phyloP scores from a whole-genome alignment of 2,797 vertebrate species.

The Muraenolepis orangiensis region DNA sequence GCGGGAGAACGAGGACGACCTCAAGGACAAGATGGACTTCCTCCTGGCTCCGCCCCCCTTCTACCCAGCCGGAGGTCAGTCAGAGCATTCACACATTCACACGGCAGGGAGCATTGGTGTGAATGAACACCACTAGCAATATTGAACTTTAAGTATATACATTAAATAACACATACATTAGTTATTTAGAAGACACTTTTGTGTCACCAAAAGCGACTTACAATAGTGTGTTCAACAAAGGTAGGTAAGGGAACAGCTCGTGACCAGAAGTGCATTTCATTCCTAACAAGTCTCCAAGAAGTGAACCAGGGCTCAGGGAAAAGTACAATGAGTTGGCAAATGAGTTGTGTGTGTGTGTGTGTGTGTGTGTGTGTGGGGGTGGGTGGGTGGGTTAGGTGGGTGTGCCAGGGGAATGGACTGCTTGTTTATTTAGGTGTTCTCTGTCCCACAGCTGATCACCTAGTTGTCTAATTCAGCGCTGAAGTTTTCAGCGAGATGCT shows the following conservation, averaged over 20 bases:
- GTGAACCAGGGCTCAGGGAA: too few relatives aligned
- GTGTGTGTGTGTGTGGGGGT: too few relatives aligned
- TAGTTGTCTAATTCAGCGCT: neutral
- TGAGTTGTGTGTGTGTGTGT: too few relatives aligned
- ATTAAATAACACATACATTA: too few relatives aligned
- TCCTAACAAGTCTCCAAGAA: too few relatives aligned
- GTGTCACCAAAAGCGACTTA: too few relatives aligned
- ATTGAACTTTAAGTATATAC: neutral
- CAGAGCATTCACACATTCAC: neutral
- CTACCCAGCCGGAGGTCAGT: constrained; percentile 84
- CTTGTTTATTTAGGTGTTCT: neutral
- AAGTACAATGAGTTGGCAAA: too few relatives aligned
- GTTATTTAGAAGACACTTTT: too few relatives aligned
- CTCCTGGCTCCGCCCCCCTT: constrained; percentile 67
- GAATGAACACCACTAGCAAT: neutral
- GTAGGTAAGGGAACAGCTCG: too few relatives aligned
- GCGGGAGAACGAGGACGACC: constrained; percentile 89
- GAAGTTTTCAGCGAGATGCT: neutral
- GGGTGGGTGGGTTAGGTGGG: neutral
- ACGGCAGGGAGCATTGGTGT: too few relatives aligned
- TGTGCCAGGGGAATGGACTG: neutral
- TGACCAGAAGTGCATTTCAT: too few relatives aligned
- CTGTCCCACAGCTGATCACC: neutral
- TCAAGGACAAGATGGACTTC: constrained; percentile 96
- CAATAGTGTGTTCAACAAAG: too few relatives aligned